phyloP scores from a whole-genome alignment of 1,140 invertebrate species.

The Ceratitis capitata region DNA sequence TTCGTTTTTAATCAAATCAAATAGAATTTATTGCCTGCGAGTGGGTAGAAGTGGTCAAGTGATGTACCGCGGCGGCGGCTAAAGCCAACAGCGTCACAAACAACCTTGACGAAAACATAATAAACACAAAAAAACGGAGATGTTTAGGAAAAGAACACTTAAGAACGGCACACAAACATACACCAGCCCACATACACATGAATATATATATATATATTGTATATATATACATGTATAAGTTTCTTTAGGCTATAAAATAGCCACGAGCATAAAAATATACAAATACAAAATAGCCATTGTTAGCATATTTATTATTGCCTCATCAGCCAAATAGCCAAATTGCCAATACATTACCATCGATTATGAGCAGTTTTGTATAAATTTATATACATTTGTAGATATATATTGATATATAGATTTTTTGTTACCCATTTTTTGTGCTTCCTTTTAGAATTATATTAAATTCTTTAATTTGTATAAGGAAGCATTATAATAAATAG shows the following conservation, averaged over 20 bases:
- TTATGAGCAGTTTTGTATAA: slow-evolving; percentile 29
- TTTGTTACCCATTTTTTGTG: no score
- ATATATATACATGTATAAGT: not conserved
- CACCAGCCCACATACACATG: not conserved
- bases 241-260: no score
- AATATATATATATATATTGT: not conserved
- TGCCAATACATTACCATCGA: not conserved
- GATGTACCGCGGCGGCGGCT: not conserved
- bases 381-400: not conserved
- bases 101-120: slow-evolving; percentile 52
- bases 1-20: not conserved
- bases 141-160: not conserved
- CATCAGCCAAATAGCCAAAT: not conserved
- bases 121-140: not conserved
- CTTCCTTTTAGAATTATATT: slow-evolving; percentile 38
- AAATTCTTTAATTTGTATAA: slow-evolving; percentile 55
- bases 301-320: slow-evolving; percentile 22
- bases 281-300: not conserved
- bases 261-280: not conserved
- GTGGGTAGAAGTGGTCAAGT: slow-evolving; percentile 11
- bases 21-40: not conserved
- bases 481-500: slow-evolving; percentile 58
- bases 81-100: slow-evolving; percentile 55
- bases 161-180: not conserved
- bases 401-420: not conserved